Conservation (phyloP, 92 coral and sea anemone genomes). For the Diadumene lineata region DNA sequence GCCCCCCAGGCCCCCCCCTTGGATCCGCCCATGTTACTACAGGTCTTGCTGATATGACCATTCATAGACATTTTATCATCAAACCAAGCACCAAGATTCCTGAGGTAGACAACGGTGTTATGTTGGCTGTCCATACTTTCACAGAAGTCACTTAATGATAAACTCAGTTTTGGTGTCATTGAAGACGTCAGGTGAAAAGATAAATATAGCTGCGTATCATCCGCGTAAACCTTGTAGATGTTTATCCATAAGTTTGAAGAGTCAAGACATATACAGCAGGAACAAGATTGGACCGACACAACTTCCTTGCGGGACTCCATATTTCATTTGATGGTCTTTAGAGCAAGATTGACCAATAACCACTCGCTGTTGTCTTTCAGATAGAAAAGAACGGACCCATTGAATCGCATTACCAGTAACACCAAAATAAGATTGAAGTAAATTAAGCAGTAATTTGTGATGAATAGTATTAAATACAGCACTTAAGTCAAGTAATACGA, state of each 20-base stretch:
- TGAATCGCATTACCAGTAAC: not conserved
- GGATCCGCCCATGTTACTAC: no score
- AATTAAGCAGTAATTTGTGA: not conserved
- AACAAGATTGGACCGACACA: conserved; percentile 22
- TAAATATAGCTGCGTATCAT: conserved; percentile 47
- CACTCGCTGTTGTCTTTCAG: not conserved
- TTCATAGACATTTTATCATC: conserved; percentile 42
- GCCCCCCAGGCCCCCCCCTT: no score
- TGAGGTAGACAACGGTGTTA: not conserved
- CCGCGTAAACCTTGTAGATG: conserved; percentile 32
- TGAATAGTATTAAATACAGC: not conserved
- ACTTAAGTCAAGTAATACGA: not conserved
- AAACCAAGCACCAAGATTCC: conserved; percentile 43
- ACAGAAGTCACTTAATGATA: not conserved
- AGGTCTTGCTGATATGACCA: conserved; percentile 43
- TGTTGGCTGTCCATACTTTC: not conserved
- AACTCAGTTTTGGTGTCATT: conserved; percentile 19
- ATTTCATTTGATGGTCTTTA: not conserved
- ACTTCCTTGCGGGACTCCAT: conserved; percentile 2
- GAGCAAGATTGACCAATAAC: not conserved
- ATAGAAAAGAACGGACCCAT: not conserved
- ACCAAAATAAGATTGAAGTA: not conserved
- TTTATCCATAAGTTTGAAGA: conserved; percentile 20
- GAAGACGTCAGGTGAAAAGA: conserved; percentile 37
- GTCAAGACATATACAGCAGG: conserved; percentile 22